Percentiles rank a stretch among this genome's conserved stretches.
phyloP scores from a whole-genome alignment of 2,113 vertebrate genomes.

The Xerus inauris region DNA sequence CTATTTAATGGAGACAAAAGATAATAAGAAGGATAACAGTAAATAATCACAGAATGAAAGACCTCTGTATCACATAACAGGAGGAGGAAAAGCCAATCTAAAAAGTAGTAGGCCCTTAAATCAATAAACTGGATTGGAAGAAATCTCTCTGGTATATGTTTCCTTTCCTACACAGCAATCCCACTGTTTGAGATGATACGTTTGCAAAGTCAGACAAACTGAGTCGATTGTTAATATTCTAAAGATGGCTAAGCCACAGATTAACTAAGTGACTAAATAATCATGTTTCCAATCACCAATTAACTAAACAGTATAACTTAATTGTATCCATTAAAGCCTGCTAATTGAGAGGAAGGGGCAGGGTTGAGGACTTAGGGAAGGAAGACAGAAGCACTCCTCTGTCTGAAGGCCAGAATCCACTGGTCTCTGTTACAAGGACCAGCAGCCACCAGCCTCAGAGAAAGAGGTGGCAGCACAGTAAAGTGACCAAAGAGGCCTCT shows the following conservation, averaged over 20 bases:
- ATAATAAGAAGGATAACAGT: neutral
- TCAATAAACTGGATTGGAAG: constrained; percentile 10
- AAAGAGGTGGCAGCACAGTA: neutral
- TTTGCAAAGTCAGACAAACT: constrained; percentile 23
- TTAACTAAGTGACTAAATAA: constrained; percentile 43
- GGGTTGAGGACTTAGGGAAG: neutral
- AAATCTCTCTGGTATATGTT: neutral
- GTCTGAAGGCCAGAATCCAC: neutral
- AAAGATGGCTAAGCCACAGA: constrained; percentile 49
- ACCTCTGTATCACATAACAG: neutral
- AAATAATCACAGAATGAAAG: neutral
- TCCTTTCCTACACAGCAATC: neutral
- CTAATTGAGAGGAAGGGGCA: constrained; percentile 46
- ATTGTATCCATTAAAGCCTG: constrained; percentile 18
- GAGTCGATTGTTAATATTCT: constrained; percentile 47
- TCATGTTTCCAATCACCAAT: constrained; percentile 51
- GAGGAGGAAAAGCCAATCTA: neutral
- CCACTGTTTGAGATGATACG: neutral
- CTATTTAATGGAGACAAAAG: constrained; percentile 53
- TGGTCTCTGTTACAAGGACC: neutral
- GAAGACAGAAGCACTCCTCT: neutral
- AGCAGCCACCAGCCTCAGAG: neutral
- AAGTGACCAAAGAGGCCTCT: neutral
- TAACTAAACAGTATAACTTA: constrained; percentile 55
- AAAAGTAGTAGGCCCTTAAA: constrained; percentile 25